Conservation (phyloP, 1,140 invertebrate species). For the Euwallacea fornicatus region DNA sequence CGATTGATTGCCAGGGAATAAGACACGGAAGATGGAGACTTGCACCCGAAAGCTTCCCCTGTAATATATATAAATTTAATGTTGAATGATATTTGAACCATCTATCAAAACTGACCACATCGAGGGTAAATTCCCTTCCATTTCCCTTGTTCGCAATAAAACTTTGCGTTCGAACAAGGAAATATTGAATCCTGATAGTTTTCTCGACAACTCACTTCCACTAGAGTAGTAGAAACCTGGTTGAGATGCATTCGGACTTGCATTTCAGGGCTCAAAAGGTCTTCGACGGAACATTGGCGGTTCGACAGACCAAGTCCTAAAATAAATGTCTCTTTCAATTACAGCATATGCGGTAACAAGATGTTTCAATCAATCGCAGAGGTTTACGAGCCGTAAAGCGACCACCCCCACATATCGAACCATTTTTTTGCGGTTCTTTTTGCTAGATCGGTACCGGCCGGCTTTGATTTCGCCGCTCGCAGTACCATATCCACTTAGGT, state of each 20-base stretch:
- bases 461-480: conserved; percentile 2
- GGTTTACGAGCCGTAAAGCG: not conserved
- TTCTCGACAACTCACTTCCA: conserved; percentile 44
- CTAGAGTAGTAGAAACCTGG: conserved; percentile 37
- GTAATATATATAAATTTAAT: conserved; percentile 30
- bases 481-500: not conserved
- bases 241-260: conserved; percentile 22
- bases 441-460: not conserved
- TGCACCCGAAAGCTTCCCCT: conserved; percentile 43
- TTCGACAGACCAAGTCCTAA: too few relatives aligned
- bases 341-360: not conserved
- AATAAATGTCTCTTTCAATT: too few relatives aligned
- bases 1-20: conserved; percentile 33
- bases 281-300: too few relatives aligned
- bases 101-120: conserved; percentile 44
- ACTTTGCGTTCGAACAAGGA: conserved; percentile 44
- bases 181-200: conserved; percentile 42
- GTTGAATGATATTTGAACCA: not conserved
- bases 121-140: conserved; percentile 48
- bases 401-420: not conserved
- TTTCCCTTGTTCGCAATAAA: conserved; percentile 44
- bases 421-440: not conserved
- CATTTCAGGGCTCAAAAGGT: too few relatives aligned
- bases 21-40: conserved; percentile 42
- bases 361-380: conserved; percentile 1